Evolutionary conservation across 2,888 invertebrate genomes (phyloP).

Genomic region (Apamea epomidion): DNA sequence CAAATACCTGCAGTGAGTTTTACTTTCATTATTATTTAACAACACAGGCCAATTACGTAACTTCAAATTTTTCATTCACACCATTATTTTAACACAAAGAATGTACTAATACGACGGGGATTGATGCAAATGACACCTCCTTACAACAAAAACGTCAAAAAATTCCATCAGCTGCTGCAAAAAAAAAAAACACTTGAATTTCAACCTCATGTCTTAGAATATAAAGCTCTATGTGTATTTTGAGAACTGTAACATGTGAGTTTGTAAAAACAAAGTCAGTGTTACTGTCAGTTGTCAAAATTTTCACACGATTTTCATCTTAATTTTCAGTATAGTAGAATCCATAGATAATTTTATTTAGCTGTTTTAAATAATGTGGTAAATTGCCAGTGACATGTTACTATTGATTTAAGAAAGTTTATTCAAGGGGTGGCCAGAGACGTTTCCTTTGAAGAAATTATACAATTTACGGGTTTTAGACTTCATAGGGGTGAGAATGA

Average conservation of each 20-base stretch:
- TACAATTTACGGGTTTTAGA: constrained; percentile 62
- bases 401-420: constrained; percentile 87
- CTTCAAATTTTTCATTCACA: constrained; percentile 72
- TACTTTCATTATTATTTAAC: constrained; percentile 59
- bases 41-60: constrained; percentile 72
- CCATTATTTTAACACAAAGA: constrained; percentile 80
- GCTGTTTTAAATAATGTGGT: constrained; percentile 47
- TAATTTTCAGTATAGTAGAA: neutral
- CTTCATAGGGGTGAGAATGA: constrained; percentile 66
- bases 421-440: constrained; percentile 81
- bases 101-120: constrained; percentile 85
- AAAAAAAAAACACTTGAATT: constrained; percentile 4
- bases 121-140: constrained; percentile 87
- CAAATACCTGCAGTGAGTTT: constrained; percentile 4
- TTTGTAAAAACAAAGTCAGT: constrained; percentile 21
- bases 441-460: constrained; percentile 72
- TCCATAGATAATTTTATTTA: neutral
- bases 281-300: neutral
- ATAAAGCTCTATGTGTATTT: constrained; percentile 41
- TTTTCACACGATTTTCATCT: constrained; percentile 26
- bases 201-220: neutral
- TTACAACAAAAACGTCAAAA: constrained; percentile 63
- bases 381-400: constrained; percentile 77
- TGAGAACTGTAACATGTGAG: constrained; percentile 7
- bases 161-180: neutral